Evolutionary conservation across 2,888 invertebrate genomes (phyloP), one percentile per base, ranked within the genome.

Genomic region (Osmoderma eremita): DNA sequence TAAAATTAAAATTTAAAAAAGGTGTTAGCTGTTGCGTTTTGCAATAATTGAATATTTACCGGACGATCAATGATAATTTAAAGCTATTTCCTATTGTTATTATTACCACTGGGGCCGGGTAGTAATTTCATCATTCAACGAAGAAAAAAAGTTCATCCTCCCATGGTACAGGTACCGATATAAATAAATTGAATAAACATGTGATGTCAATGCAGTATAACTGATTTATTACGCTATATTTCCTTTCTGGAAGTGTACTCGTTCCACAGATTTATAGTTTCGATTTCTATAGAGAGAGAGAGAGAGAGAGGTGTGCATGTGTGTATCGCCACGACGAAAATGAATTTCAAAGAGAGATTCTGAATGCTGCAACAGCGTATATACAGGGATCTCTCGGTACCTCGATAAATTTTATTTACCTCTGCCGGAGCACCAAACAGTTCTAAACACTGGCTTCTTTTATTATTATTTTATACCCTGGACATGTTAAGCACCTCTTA

Each of bases 221-320:
- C 45, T 58, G 58, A 58, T 58, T 58, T 58, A 58, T 58, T 58
- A 42, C 45, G 24, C 42, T 24, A 24, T 58, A 58, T 58, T 58
- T 58, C 58, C 58, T 58, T 45, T 58, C 58, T 58, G 58, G 53
- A n/a, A n/a, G 58, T 15, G 30, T 30, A 58, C 58, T 58, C 58
- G 45, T 58, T 58, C 45, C 15, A 15, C 24, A 24, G 58, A 58
- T 58, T 58, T 58, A 58, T 58, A 17, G 42, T 58, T 17, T 22
- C 41, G 38, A 58, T 13, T 42, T 41, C 24, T n/a, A 17, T 51
- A 22, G 30, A 30, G 30, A 22, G 45, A n/a, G n/a, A n/a, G n/a
- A n/a, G n/a, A 56, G 39, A 41, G 18, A 56, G 13, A 17, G 48
- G 8, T 45, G 58, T 30, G 30, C 6, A 3, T 30, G 30, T 30